phyloP scores from a whole-genome alignment of 2,888 invertebrate genomes.

The Drosophila histrio region DNA sequence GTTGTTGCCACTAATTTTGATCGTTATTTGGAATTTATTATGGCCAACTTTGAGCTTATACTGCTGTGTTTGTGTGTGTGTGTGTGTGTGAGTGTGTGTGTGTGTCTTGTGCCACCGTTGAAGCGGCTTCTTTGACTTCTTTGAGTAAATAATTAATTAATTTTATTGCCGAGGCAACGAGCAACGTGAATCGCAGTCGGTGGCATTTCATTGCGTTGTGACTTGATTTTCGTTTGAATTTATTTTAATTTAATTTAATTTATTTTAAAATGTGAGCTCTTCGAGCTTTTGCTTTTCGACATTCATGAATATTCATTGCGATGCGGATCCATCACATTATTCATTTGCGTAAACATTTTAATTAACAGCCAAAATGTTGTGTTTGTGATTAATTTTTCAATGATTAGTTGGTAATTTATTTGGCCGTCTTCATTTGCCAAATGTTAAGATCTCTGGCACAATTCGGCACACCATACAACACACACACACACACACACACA shows the following conservation, averaged over 20 bases:
- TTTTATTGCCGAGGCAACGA: conserved; percentile 58
- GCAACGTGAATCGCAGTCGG: conserved; percentile 36
- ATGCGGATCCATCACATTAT: conserved; percentile 35
- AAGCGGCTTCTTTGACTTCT: conserved; percentile 55
- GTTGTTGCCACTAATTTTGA: conserved; percentile 63
- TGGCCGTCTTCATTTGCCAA: conserved; percentile 19
- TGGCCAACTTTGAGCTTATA: conserved; percentile 34
- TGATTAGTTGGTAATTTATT: conserved; percentile 73
- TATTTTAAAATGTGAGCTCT: conserved; percentile 45
- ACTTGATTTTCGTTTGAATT: conserved; percentile 48
- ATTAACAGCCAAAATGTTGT: conserved; percentile 58
- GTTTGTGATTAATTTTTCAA: conserved; percentile 65
- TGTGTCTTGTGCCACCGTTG: conserved; percentile 45
- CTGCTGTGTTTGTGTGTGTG: neutral
- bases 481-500: too few relatives aligned
- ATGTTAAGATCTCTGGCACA: neutral
- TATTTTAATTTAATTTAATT: conserved; percentile 75
- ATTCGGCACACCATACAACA: conserved; percentile 12
- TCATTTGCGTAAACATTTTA: conserved; percentile 76
- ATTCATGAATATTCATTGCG: conserved; percentile 70
- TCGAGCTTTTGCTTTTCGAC: neutral
- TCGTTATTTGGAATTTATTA: conserved; percentile 69
- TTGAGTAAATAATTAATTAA: conserved; percentile 76
- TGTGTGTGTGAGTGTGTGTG: neutral
- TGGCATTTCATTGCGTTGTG: conserved; percentile 44